Evolutionary conservation across 53 echinoderm and acorn worm species (phyloP).

Genomic region (Holothuria scabra): DNA sequence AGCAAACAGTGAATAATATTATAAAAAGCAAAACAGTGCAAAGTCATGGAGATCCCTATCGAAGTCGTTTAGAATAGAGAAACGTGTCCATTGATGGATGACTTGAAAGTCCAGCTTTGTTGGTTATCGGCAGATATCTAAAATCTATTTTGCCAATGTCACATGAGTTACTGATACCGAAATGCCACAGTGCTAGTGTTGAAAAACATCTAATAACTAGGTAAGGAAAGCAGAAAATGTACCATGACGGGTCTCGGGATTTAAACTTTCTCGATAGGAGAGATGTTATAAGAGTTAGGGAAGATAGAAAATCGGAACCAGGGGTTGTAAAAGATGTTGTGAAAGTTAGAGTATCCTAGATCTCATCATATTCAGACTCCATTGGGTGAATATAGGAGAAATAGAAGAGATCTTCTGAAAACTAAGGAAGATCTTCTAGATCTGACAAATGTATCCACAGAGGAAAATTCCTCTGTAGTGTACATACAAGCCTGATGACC

Average conservation of each 20-base stretch:
- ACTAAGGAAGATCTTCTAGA: no score
- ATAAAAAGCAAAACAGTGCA: constrained; percentile 22
- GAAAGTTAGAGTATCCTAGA: neutral
- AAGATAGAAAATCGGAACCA: neutral
- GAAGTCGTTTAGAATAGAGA: constrained; percentile 26
- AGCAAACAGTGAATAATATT: constrained; percentile 44
- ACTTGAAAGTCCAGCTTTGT: constrained; percentile 6
- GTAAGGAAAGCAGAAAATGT: neutral
- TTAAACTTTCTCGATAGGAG: neutral
- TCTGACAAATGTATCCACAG: no score
- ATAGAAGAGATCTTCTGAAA: neutral
- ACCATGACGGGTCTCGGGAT: neutral
- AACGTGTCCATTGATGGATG: constrained; percentile 27
- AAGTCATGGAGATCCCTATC: constrained; percentile 28
- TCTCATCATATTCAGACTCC: constrained; percentile 7
- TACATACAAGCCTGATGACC: no score
- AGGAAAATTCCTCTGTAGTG: no score
- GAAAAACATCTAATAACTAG: neutral
- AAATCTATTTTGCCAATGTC: neutral
- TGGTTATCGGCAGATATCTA: neutral
- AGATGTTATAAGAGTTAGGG: neutral
- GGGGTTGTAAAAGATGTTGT: neutral
- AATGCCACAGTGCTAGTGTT: neutral
- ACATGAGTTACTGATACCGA: neutral
- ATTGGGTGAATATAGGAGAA: constrained; percentile 19